Conservation (phyloP, 2,888 invertebrate species). For the Hyposoter dolosus region DNA sequence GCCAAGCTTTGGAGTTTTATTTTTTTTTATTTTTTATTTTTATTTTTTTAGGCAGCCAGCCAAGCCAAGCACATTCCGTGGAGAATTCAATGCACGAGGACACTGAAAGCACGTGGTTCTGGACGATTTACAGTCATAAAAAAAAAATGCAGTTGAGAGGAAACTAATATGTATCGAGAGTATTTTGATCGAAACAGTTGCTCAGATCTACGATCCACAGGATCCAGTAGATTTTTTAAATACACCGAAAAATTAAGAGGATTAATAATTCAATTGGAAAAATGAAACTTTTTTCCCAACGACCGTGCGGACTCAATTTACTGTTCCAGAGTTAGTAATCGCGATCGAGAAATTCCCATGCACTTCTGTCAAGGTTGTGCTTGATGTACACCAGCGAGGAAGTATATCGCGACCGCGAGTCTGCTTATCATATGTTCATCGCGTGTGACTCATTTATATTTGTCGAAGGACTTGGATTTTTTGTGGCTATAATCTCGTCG, state of each 20-base stretch:
- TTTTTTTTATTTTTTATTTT: too few species aligned
- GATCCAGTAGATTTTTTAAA: too few species aligned
- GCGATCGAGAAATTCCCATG: background rate
- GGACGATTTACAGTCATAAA: background rate
- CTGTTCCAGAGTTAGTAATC: background rate
- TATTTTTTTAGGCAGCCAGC: too few species aligned
- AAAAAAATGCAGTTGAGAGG: background rate
- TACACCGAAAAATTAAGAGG: background rate
- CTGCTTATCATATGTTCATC: background rate
- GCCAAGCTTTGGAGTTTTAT: background rate
- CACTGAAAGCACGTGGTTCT: background rate
- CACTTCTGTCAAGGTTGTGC: background rate
- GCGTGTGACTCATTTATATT: background rate
- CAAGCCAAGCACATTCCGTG: background rate
- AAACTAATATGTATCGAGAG: background rate
- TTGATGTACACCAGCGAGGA: background rate
- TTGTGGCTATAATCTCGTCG: background rate
- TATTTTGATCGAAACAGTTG: background rate
- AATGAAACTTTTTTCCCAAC: background rate
- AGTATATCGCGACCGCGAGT: background rate
- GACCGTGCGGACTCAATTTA: background rate
- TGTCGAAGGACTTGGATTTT: background rate
- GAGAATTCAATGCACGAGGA: background rate
- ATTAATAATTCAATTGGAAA: background rate
- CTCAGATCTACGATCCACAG: too few species aligned